These are phyloP conservation scores for Silurus lanzhouensis DNA, from an alignment of 2,797 vertebrate species.

Conservation along the genomic window DNA sequence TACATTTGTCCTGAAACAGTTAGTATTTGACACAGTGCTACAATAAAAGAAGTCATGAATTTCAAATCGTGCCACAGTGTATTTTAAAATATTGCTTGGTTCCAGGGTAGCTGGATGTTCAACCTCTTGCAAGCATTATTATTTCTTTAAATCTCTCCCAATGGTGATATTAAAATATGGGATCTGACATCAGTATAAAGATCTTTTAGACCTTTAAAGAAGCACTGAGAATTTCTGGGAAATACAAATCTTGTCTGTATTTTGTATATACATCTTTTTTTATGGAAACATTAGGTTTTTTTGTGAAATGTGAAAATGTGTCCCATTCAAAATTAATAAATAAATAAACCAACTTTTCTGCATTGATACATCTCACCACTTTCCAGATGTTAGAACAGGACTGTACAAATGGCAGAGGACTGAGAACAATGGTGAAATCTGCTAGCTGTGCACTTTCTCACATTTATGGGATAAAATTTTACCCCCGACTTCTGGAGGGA, in stretches of 20 bases:
- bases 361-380: neutral
- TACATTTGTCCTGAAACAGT: neutral
- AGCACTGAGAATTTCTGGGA: neutral
- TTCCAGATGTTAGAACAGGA: neutral
- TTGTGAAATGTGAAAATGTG: neutral
- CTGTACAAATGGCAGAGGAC: neutral
- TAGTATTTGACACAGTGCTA: neutral
- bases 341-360: neutral
- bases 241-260: neutral
- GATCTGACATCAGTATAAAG: neutral
- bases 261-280: neutral
- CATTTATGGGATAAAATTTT: neutral
- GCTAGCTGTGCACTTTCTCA: neutral
- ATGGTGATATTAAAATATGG: neutral
- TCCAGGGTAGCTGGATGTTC: neutral
- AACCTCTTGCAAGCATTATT: neutral
- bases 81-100: neutral
- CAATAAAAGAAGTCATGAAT: slow-evolving; percentile 8
- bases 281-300: neutral
- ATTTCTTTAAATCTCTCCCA: neutral
- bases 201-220: neutral
- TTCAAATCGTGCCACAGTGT: neutral
- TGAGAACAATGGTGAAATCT: neutral
- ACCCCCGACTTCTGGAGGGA: neutral
- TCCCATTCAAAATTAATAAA: too few relatives aligned